Evolutionary conservation across 2,797 vertebrate genomes (phyloP).

Genomic region (Catamblyrhynchus diadema): DNA sequence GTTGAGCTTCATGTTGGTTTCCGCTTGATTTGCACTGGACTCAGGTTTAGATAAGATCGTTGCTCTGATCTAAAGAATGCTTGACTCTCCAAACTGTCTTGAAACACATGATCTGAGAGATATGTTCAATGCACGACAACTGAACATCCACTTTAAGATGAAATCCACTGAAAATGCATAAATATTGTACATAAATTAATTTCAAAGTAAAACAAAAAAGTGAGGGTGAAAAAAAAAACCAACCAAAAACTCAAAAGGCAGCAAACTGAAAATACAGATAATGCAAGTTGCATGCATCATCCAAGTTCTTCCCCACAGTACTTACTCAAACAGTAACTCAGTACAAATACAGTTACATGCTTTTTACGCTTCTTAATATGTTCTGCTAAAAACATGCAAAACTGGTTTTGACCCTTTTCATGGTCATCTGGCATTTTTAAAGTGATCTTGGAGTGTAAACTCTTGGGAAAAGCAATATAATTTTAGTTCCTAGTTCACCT

Average conservation of each 20-base stretch:
- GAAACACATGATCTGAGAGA: not conserved
- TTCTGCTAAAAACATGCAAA: not conserved
- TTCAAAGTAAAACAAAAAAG: not conserved
- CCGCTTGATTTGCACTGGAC: not conserved
- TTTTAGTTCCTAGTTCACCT: not conserved
- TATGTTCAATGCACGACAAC: not conserved
- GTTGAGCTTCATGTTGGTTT: not conserved
- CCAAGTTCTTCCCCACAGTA: not conserved
- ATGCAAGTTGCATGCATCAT: not conserved
- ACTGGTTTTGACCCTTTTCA: not conserved
- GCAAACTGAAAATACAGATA: not conserved
- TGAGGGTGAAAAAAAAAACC: not conserved
- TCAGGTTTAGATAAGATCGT: not conserved
- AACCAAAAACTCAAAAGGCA: not conserved
- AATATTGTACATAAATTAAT: not conserved
- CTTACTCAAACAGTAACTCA: not conserved
- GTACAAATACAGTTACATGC: not conserved
- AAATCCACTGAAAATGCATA: not conserved
- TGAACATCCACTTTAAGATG: not conserved
- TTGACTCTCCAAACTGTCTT: not conserved
- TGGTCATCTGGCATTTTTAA: not conserved
- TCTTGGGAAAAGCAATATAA: not conserved
- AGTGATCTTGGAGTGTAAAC: not conserved
- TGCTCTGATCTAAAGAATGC: not conserved
- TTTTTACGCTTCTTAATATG: not conserved